These are phyloP conservation scores for Vanessa cardui DNA, from an alignment of 2,888 invertebrate species.

Conservation along the genomic window DNA sequence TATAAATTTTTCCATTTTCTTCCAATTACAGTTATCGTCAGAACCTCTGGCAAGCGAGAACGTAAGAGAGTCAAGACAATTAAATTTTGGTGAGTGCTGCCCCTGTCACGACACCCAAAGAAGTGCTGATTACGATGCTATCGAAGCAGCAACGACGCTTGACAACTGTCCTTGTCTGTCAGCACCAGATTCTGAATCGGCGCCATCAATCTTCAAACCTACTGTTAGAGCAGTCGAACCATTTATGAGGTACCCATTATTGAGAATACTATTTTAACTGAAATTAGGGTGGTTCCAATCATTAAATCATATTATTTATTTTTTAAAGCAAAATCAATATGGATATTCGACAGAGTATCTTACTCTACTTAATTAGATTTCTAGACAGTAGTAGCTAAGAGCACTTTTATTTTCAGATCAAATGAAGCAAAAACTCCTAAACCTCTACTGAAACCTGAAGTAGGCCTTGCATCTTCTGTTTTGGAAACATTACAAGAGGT, in stretches of 20 bases:
- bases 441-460: conserved; percentile 71
- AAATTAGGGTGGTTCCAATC: too few species aligned
- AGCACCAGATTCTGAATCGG: conserved; percentile 56
- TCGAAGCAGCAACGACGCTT: not conserved
- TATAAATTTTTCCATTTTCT: too few species aligned
- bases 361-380: too few species aligned
- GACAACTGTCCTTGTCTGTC: conserved; percentile 38
- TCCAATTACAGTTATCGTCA: conserved; percentile 51
- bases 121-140: conserved; percentile 15
- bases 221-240: conserved; percentile 51
- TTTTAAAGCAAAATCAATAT: too few species aligned
- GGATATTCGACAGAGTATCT: too few species aligned
- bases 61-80: conserved; percentile 45
- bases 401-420: conserved; percentile 46
- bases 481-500: conserved; percentile 68
- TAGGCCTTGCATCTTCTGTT: conserved; percentile 70
- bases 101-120: conserved; percentile 55
- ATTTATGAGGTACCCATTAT: conserved; percentile 46
- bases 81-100: conserved; percentile 59
- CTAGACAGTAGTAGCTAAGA: too few species aligned
- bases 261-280: not conserved
- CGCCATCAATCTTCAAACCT: conserved; percentile 61
- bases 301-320: too few species aligned
- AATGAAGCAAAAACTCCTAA: conserved; percentile 52
- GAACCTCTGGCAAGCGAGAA: conserved; percentile 50